Conservation (phyloP, 2,113 vertebrate species). For the Nycticryphes semicollaris region DNA sequence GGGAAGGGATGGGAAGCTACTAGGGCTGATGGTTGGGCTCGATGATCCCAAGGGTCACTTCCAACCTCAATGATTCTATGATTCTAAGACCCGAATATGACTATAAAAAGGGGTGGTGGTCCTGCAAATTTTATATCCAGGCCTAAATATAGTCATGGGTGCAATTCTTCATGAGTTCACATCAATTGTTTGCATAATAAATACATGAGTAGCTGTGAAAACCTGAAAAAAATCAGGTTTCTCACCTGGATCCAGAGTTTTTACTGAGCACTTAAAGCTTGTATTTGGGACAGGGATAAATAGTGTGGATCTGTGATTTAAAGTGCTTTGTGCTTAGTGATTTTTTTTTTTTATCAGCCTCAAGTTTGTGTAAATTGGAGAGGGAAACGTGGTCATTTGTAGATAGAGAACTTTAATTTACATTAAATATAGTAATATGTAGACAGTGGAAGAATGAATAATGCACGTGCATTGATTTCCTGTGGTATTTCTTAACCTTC, state of each 20-base stretch:
- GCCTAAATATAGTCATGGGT: accelerated
- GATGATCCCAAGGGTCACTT: no score
- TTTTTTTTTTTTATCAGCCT: background rate
- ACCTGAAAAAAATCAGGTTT: background rate
- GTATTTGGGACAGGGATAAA: background rate
- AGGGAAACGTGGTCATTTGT: no score
- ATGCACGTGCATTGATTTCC: background rate
- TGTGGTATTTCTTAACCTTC: background rate
- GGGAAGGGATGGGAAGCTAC: no score
- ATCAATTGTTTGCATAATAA: background rate
- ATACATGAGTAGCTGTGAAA: background rate
- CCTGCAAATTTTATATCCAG: background rate
- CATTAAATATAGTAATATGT: background rate
- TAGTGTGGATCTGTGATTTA: background rate
- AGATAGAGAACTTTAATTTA: background rate
- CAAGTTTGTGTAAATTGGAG: background rate
- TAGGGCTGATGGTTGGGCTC: no score
- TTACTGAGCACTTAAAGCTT: background rate
- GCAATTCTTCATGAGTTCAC: background rate
- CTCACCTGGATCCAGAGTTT: background rate
- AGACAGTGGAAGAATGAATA: background rate
- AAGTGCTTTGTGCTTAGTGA: background rate
- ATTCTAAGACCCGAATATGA: background rate
- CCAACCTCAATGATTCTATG: no score
- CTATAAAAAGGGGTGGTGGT: background rate